phyloP scores from a whole-genome alignment of 2,888 invertebrate species.

The Drosophila macrospina region DNA sequence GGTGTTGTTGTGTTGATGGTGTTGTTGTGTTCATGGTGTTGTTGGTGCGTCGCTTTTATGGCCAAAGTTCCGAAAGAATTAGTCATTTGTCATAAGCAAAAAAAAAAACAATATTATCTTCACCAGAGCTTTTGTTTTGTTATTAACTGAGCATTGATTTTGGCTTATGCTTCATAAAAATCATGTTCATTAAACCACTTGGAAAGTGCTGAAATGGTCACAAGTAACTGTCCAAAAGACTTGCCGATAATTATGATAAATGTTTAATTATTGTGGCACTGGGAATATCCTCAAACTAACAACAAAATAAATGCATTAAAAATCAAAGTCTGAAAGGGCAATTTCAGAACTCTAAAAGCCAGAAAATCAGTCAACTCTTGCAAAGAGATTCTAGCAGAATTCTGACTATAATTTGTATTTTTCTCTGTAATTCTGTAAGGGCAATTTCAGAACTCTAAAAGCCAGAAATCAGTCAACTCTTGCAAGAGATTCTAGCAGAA shows the following conservation, averaged over 20 bases:
- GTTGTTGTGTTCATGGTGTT: neutral
- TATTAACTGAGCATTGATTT: conserved; percentile 47
- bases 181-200: conserved; percentile 48
- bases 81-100: conserved; percentile 72
- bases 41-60: conserved; percentile 56
- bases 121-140: conserved; percentile 60
- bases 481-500: neutral
- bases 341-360: no score
- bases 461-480: conserved; percentile 6
- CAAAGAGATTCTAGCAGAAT: no score
- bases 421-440: neutral
- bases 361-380: no score
- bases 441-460: neutral
- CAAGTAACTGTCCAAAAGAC: conserved; percentile 44
- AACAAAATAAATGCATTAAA: conserved; percentile 12
- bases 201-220: conserved; percentile 10
- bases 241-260: conserved; percentile 67
- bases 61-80: conserved; percentile 62
- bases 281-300: conserved; percentile 20
- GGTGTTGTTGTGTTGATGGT: conserved; percentile 1
- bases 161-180: conserved; percentile 45
- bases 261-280: conserved; percentile 50
- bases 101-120: no score
- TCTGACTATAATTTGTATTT: no score
- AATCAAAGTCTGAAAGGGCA: neutral